Evolutionary conservation across 2,113 vertebrate species (phyloP), one percentile per base, ranked within the genome.

Genomic region (Struthio camelus): DNA sequence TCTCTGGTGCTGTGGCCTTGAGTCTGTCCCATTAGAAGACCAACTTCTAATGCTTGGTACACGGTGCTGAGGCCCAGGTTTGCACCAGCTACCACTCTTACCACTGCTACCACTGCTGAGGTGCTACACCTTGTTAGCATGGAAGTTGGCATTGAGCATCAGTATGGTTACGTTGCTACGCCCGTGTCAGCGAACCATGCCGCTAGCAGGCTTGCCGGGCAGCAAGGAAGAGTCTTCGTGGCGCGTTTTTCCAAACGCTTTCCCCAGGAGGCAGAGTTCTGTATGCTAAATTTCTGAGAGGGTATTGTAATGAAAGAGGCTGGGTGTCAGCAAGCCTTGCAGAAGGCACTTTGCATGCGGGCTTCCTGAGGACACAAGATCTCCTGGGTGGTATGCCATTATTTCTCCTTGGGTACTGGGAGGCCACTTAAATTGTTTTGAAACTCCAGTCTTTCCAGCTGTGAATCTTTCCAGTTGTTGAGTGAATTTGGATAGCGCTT

Each of bases 351-450:
- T 40, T 6, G 11, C 7, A 22, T 10, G 6, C 16, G 30, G 56
- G 30, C 56, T 19, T 5, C 51, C 42, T 22, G 42, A 4, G n/a
- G 5, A 6, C 17, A 0, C 9, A 1, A 46, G 22, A 17, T n/a
- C 17, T 66, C 12, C 4, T 1, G 3, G 40, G 51, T 40, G 24
- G 38, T 2, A 17, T 28, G 32, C 30, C 1, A 28, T n/a, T 19
- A 2, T 32, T 24, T 56, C 16, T 32, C 48, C n/a, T 58, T 22
- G 42, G 16, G 44, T 16, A 2, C 38, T 7, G 54, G 66, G 20
- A 46, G 27, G 16, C 12, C 7, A 27, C 46, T 36, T 8, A 22
- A 48, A 58, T 38, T 9, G 18, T 64, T 69, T 10, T 42, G 69
- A 44, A 71, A 48, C 54, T 36, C 38, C 44, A 14, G 24, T 51